A percentile compares a stretch with the other conserved stretches of the same genome.
Conservation (phyloP, 2,113 vertebrate species). For the Leucosticte australis region DNA sequence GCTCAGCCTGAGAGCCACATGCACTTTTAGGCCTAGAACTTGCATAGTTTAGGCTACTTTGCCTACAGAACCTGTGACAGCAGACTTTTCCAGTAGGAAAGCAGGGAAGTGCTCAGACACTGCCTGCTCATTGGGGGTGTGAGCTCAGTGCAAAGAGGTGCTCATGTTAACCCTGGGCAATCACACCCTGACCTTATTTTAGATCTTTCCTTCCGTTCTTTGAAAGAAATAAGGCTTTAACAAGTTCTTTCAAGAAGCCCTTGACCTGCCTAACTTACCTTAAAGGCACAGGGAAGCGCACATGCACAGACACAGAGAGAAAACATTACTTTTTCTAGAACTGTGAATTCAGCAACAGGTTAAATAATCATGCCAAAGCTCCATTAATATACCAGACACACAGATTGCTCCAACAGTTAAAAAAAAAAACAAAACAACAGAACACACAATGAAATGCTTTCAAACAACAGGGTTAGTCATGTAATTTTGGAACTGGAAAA, state of each 20-base stretch:
- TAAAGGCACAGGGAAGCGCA: neutral
- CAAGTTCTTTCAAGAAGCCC: neutral
- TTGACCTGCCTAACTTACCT: neutral
- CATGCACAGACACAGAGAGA: conserved; percentile 13
- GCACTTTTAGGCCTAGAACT: neutral
- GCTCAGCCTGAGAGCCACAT: neutral
- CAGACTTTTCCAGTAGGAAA: neutral
- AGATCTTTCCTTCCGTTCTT: neutral
- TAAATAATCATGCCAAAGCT: conserved; percentile 51
- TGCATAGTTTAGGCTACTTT: neutral
- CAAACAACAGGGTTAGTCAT: conserved; percentile 67
- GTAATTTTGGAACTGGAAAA: conserved; percentile 51
- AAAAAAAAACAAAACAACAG: neutral
- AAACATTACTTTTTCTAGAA: neutral
- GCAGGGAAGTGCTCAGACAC: neutral
- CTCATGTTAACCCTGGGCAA: neutral
- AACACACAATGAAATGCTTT: neutral
- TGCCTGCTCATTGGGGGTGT: neutral
- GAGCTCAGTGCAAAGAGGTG: neutral
- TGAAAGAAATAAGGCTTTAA: neutral
- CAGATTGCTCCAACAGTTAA: conserved; percentile 47
- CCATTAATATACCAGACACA: conserved; percentile 67
- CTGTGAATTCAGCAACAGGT: neutral
- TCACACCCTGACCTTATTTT: neutral
- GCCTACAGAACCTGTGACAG: neutral